These are phyloP conservation scores for Parelbella ahira DNA, from an alignment of 2,888 invertebrate genomes.

Conservation along the genomic window DNA sequence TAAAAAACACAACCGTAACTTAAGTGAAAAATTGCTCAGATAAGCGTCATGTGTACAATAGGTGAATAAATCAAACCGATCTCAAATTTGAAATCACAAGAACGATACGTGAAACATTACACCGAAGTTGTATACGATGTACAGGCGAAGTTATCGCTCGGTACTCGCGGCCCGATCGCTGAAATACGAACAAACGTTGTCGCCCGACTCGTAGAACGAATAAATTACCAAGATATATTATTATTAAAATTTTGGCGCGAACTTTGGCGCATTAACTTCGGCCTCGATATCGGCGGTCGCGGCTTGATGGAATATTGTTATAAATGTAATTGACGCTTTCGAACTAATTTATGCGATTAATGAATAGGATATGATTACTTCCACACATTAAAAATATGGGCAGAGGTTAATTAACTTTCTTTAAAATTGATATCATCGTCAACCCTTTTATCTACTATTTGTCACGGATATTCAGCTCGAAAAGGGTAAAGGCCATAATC, in stretches of 20 bases:
- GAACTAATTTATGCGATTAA: too few relatives aligned
- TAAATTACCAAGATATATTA: slow-evolving; percentile 79
- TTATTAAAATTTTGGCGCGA: slow-evolving; percentile 76
- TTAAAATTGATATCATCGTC: too few relatives aligned
- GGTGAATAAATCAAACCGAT: slow-evolving; percentile 11
- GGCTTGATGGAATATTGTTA: slow-evolving; percentile 22
- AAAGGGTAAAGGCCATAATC: too few relatives aligned
- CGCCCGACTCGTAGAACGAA: slow-evolving; percentile 59
- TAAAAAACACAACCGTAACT: too few relatives aligned
- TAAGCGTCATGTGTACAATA: too few relatives aligned
- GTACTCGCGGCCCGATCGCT: slow-evolving; percentile 37
- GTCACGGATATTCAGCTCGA: too few relatives aligned
- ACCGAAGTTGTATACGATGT: slow-evolving; percentile 16
- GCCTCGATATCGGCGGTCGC: slow-evolving; percentile 10
- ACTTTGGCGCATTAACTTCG: slow-evolving; percentile 67
- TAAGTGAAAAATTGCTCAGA: too few relatives aligned
- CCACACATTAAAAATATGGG: too few relatives aligned
- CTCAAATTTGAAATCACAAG: slow-evolving; percentile 10
- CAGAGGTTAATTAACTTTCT: too few relatives aligned
- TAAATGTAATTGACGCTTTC: too few relatives aligned
- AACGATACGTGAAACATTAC: slow-evolving; percentile 5
- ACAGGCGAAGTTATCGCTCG: slow-evolving; percentile 15
- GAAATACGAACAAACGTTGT: slow-evolving; percentile 49
- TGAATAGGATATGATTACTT: too few relatives aligned
- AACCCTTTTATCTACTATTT: too few relatives aligned